phyloP scores from a whole-genome alignment of 2,888 invertebrate species.

The Eulithis testata region DNA sequence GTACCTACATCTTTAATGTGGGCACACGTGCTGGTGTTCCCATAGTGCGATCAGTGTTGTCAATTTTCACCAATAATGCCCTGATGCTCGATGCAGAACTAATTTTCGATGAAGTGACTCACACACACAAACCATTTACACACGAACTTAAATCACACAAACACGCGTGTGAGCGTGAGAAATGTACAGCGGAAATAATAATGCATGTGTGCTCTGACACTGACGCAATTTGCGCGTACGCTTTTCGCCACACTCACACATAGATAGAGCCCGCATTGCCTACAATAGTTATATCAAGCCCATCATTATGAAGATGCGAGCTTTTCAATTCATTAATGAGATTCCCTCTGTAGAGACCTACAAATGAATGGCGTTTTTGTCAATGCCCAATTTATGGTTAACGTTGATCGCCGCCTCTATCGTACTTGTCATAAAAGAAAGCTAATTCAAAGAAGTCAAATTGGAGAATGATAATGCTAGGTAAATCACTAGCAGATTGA shows the following conservation, averaged over 20 bases:
- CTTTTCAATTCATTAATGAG: slow-evolving; percentile 78
- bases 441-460: slow-evolving; percentile 53
- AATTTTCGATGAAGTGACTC: slow-evolving; percentile 74
- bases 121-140: slow-evolving; percentile 62
- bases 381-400: slow-evolving; percentile 66
- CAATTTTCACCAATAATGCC: slow-evolving; percentile 72
- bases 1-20: slow-evolving; percentile 74
- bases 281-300: slow-evolving; percentile 73
- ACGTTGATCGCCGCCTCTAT: slow-evolving; percentile 65
- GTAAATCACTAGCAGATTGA: slow-evolving; percentile 50
- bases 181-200: slow-evolving; percentile 75
- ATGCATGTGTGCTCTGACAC: slow-evolving; percentile 62
- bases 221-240: slow-evolving; percentile 60
- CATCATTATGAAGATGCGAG: slow-evolving; percentile 76
- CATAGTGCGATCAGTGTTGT: slow-evolving; percentile 73
- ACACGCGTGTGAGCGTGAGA: slow-evolving; percentile 79
- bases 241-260: slow-evolving; percentile 59
- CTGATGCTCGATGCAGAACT: slow-evolving; percentile 72
- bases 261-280: slow-evolving; percentile 67
- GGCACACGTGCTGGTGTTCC: slow-evolving; percentile 72
- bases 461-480: slow-evolving; percentile 54
- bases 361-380: slow-evolving; percentile 65
- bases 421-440: slow-evolving; percentile 49
- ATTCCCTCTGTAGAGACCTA: slow-evolving; percentile 69
- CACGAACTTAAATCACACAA: slow-evolving; percentile 71